Evolutionary conservation across 1,140 invertebrate species (phyloP), one percentile per base, ranked within the genome.

Genomic region (Pseudomyrmex gracilis): DNA sequence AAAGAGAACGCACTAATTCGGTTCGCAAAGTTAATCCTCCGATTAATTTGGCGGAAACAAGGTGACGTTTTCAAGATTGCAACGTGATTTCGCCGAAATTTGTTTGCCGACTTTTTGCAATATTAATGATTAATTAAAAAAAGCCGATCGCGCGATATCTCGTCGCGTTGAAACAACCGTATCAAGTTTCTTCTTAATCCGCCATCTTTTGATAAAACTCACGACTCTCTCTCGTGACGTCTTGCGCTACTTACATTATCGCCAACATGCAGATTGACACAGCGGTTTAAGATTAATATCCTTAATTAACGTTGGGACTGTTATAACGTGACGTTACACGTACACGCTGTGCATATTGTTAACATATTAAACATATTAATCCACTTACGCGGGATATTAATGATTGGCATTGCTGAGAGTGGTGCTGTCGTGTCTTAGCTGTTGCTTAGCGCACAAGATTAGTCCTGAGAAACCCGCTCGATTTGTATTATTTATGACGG

Each of bases 251-350:
- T 45, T 55, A 7, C 10, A 55, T 76, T 13, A 58, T 55, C 34
- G 9, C 17, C 8, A 55, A 20, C 53, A 55, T 7, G 61, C 53
- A 45, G 8, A 76, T 53, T 12, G 15, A 5, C n/a, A 22, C 8
- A 61, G 9, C 47, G 12, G 15, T 57, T 22, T 17, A 24, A 77
- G 13, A 43, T 67, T 55, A 67, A 67, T 15, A 47, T 58, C 7
- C 34, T 67, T 57, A 67, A 66, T 66, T 77, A 76, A 77, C 51
- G 7, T n/a, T n/a, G n/a, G 13, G 15, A 78, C 47, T 57, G 66
- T 47, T 57, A 22, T 45, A 2, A 1, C 12, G 15, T 17, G 9
- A 57, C 5, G 12, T 76, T 13, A 76, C 22, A 12, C 17, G 61
- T 12, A 9, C 60, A 24, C 0, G 34, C 34, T 34, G 34, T 2